Evolutionary conservation across 1,140 invertebrate species (phyloP).

Genomic region (Aphis craccivora): DNA sequence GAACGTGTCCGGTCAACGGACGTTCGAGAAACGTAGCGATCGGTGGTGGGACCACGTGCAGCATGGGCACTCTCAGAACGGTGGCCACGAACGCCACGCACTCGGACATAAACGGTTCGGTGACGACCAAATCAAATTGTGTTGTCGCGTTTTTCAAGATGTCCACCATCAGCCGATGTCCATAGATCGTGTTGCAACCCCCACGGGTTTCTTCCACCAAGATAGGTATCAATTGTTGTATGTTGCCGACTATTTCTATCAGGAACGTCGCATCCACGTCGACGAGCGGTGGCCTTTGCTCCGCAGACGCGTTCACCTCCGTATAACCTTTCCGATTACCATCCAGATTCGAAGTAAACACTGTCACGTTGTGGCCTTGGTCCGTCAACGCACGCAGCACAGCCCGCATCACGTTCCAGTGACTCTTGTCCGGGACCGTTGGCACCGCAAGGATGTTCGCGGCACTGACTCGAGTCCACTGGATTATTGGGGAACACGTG

Average conservation of each 20-base stretch:
- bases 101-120: background rate
- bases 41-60: background rate
- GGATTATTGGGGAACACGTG: too few relatives aligned
- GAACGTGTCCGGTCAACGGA: background rate
- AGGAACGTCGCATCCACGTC: too few relatives aligned
- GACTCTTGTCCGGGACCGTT: slow-evolving; percentile 62
- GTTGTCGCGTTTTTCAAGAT: background rate
- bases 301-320: background rate
- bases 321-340: background rate
- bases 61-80: background rate
- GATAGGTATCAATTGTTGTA: background rate
- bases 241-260: too few relatives aligned
- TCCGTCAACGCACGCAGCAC: slow-evolving; percentile 62
- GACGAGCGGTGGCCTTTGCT: rapidly evolving
- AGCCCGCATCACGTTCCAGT: slow-evolving; percentile 63
- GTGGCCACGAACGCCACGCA: background rate
- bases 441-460: slow-evolving; percentile 58
- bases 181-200: background rate
- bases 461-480: background rate
- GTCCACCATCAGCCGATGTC: background rate
- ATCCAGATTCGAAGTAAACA: slow-evolving; percentile 60
- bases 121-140: background rate
- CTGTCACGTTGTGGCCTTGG: slow-evolving; percentile 62
- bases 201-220: background rate
- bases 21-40: background rate